phyloP scores from a whole-genome alignment of 2,113 vertebrate species.

The Gambusia holbrooki region DNA sequence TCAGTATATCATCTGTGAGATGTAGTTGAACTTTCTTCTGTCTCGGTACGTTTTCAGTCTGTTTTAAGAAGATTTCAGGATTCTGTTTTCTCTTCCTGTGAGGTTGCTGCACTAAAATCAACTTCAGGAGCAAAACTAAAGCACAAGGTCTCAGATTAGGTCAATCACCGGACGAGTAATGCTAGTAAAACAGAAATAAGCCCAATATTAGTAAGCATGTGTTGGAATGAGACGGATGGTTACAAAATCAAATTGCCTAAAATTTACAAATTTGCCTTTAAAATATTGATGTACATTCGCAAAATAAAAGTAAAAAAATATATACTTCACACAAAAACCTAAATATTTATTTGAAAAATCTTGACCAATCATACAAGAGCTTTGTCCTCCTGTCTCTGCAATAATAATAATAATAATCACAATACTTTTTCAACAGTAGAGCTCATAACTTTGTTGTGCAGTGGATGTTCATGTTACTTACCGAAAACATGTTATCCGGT shows the following conservation, averaged over 20 bases:
- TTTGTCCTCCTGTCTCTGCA: neutral
- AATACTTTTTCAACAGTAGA: neutral
- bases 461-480: neutral
- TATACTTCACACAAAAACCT: neutral
- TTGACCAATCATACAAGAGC: neutral
- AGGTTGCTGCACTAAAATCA: neutral
- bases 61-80: slow-evolving; percentile 17
- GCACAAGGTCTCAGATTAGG: neutral
- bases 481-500: slow-evolving; percentile 1
- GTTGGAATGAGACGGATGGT: neutral
- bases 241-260: neutral
- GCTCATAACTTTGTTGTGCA: neutral
- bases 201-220: neutral
- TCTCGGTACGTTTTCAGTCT: slow-evolving; percentile 16
- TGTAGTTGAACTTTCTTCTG: slow-evolving; percentile 21
- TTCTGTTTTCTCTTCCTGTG: slow-evolving; percentile 7
- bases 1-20: slow-evolving; percentile 7
- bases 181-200: neutral
- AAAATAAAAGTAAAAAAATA: neutral
- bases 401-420: neutral
- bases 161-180: neutral
- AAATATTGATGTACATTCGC: neutral
- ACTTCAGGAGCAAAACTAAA: slow-evolving; percentile 2
- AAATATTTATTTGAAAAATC: neutral
- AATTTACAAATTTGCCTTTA: neutral